Base-by-base conservation (phyloP, 2,113 vertebrate genomes). In the Agapornis roseicollis region DNA sequence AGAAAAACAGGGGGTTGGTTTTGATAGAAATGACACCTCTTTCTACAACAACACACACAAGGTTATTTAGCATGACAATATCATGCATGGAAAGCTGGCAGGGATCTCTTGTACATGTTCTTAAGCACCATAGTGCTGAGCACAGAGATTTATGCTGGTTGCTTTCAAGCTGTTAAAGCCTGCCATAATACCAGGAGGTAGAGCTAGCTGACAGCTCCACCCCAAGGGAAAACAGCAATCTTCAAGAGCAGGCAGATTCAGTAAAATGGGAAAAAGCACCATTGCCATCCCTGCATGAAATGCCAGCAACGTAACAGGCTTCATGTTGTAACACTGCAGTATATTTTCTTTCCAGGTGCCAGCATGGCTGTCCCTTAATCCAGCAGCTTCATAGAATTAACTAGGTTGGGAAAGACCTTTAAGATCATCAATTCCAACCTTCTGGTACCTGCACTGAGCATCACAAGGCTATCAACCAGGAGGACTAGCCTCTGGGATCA, bases 61-160 rank as follows among this genome's bases (percentile, higher is more conserved):
- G 5, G 35, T 58, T 70, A 49, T 44, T n/a, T 28, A 58, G 23
- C 69, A 12, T 7, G 73, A 49, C 70, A 52, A 4, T 0, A 11
- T 3, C 13, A 0, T 0, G 22, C 39, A 16, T 1, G 6, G 42
- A 5, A 63, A 25, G 46, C 1, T 39, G 64, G 46, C 78, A 50
- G 66, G 25, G 74, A n/a, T 39, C 63, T 53, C 13, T 1, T 23
- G 47, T n/a, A 0, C 73, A 16, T 6, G 1, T 69, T 73, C 70
- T 61, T 61, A 47, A 66, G 55, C 72, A 66, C 46, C 37, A 12
- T 1, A 52, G 64, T 0, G 6, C 29, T 17, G 52, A 71, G 61
- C 65, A 55, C 37, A 19, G 66, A 90, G 84, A 31, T 79, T 71
- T 17, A 7, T 13, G 25, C 39, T 5, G 1, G 13, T 4, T 46